These are phyloP conservation scores for Agonopterix arenella DNA, from an alignment of 2,888 invertebrate species.

Conservation along the genomic window DNA sequence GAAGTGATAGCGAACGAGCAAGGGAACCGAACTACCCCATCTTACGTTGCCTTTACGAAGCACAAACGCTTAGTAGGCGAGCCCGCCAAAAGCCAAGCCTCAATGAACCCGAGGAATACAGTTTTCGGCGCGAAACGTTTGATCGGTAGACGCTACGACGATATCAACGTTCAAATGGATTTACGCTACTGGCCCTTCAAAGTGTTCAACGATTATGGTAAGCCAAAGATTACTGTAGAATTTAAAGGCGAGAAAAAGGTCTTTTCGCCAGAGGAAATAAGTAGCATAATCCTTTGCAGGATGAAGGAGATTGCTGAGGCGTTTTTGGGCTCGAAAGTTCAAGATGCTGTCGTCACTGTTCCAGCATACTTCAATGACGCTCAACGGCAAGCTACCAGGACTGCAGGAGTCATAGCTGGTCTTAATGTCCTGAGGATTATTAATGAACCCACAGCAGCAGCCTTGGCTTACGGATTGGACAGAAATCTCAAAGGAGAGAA, in stretches of 20 bases:
- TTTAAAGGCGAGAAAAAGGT: constrained; percentile 35
- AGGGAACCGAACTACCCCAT: constrained; percentile 49
- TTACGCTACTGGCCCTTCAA: constrained; percentile 45
- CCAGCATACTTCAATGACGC: constrained; percentile 55
- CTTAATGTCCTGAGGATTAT: constrained; percentile 46
- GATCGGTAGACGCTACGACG: constrained; percentile 49
- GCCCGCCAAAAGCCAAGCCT: constrained; percentile 46
- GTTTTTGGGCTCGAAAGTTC: constrained; percentile 37
- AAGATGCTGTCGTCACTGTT: constrained; percentile 54
- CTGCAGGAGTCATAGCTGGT: constrained; percentile 47
- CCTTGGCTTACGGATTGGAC: constrained; percentile 47
- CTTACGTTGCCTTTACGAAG: constrained; percentile 49
- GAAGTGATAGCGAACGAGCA: constrained; percentile 53
- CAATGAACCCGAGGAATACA: constrained; percentile 45
- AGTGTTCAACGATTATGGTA: constrained; percentile 45
- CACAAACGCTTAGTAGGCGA: constrained; percentile 48
- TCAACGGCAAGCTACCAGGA: constrained; percentile 48
- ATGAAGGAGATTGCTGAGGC: constrained; percentile 50
- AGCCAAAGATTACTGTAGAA: constrained; percentile 44
- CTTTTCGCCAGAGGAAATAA: constrained; percentile 54
- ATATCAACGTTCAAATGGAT: constrained; percentile 47
- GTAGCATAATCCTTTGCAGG: constrained; percentile 49
- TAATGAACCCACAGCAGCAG: constrained; percentile 57
- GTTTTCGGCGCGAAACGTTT: constrained; percentile 51
- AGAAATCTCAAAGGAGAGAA: constrained; percentile 27